Evolutionary conservation across 1,140 invertebrate species (phyloP).

Genomic region (Pararge aegeria): DNA sequence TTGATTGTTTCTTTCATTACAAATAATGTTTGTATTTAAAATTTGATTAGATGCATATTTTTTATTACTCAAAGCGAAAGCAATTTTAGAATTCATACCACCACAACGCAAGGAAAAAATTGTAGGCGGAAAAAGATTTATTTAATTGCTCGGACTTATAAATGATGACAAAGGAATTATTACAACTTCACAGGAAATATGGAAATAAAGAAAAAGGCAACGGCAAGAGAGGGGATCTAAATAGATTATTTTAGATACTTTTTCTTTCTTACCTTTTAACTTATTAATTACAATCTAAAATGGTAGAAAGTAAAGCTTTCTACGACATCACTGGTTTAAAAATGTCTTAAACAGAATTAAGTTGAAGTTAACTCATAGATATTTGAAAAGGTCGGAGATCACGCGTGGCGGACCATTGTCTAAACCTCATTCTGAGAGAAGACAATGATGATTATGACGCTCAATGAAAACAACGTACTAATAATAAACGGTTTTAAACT

Average conservation of each 20-base stretch:
- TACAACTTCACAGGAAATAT: neutral
- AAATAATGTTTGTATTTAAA: too few relatives aligned
- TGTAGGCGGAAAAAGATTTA: neutral
- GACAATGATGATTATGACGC: too few relatives aligned
- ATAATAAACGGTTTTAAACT: too few relatives aligned
- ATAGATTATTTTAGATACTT: neutral
- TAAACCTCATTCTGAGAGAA: too few relatives aligned
- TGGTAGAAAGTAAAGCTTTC: neutral
- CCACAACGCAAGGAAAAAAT: neutral
- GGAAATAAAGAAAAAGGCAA: neutral
- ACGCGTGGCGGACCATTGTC: too few relatives aligned
- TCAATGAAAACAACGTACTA: too few relatives aligned
- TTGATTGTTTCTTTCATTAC: too few relatives aligned
- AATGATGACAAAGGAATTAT: neutral
- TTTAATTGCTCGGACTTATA: neutral
- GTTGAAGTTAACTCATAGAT: too few relatives aligned
- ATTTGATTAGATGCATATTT: too few relatives aligned
- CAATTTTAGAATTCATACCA: neutral
- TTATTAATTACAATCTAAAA: neutral
- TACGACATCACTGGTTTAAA: neutral
- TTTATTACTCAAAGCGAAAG: neutral
- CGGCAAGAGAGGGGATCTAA: too few relatives aligned
- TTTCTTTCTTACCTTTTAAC: neutral
- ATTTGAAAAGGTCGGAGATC: too few relatives aligned
- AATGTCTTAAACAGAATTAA: too few relatives aligned